phyloP scores from a whole-genome alignment of 2,888 invertebrate species.

The Parnassius smintheus region DNA sequence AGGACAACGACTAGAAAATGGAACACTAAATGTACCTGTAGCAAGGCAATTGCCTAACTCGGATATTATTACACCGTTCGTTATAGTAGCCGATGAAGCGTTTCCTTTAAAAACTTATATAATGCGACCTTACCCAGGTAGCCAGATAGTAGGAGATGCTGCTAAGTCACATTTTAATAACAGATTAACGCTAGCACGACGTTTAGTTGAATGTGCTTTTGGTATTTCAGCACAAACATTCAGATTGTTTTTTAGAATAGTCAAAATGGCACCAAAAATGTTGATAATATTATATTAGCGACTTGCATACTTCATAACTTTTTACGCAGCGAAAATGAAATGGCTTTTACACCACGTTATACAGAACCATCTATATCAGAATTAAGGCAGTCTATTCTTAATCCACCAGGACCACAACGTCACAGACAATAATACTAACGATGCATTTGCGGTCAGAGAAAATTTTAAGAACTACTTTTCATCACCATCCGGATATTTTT shows the following conservation, averaged over 20 bases:
- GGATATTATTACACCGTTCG: not conserved
- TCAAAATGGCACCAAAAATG: too few species aligned
- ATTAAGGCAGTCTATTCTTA: too few species aligned
- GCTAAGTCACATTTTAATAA: not conserved
- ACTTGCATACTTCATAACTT: not conserved
- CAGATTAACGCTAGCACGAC: not conserved
- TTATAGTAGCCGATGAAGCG: slow-evolving; percentile 2
- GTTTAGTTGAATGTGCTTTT: too few species aligned
- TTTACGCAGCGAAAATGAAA: not conserved
- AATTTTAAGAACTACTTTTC: slow-evolving; percentile 1
- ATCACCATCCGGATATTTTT: slow-evolving; percentile 2
- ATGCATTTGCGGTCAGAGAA: not conserved
- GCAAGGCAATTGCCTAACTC: too few species aligned
- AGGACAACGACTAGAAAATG: too few species aligned
- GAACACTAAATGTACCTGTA: too few species aligned
- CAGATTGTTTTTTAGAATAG: too few species aligned
- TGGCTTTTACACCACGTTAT: not conserved
- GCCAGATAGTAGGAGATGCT: slow-evolving; percentile 2
- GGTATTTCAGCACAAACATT: too few species aligned
- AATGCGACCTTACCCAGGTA: slow-evolving; percentile 2
- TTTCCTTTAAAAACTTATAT: not conserved
- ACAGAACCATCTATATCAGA: not conserved
- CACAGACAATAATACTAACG: not conserved
- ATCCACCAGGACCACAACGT: not conserved
- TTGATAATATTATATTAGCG: too few species aligned